These are phyloP conservation scores for Paedocypris micromegethes DNA, from an alignment of 2,797 vertebrate genomes.

Conservation along the genomic window DNA sequence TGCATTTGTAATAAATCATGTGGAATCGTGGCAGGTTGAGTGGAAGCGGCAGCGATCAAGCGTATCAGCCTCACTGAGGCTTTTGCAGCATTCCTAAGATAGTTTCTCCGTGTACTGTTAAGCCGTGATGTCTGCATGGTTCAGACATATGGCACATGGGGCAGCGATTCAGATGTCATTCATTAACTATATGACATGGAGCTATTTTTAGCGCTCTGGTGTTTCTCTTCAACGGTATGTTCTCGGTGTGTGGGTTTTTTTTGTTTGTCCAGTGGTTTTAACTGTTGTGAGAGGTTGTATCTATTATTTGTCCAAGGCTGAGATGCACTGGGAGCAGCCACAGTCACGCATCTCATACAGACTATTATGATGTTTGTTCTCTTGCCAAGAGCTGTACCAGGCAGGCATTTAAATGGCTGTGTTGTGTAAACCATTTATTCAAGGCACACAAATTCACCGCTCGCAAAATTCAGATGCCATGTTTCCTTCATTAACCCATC, in stretches of 20 bases:
- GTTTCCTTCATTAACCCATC: constrained; percentile 6
- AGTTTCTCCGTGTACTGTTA: constrained; percentile 25
- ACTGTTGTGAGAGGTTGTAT: constrained; percentile 57
- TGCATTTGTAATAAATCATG: background rate
- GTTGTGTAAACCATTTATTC: constrained; percentile 66
- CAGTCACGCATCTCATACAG: constrained; percentile 49
- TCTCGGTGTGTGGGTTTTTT: too few relatives aligned
- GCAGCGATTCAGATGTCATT: constrained; percentile 19
- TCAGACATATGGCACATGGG: constrained; percentile 6
- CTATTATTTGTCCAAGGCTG: constrained; percentile 64
- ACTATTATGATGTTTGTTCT: constrained; percentile 52
- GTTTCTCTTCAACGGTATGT: constrained; percentile 2
- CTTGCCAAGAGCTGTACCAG: constrained; percentile 61
- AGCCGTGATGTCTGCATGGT: constrained; percentile 34
- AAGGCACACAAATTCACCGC: constrained; percentile 45
- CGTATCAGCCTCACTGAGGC: background rate
- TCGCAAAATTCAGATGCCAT: constrained; percentile 1
- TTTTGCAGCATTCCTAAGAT: constrained; percentile 11
- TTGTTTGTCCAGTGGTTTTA: background rate
- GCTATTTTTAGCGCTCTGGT: constrained; percentile 13
- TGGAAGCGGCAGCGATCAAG: constrained; percentile 7
- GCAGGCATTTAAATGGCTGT: constrained; percentile 62
- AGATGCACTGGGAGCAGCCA: constrained; percentile 52
- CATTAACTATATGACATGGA: constrained; percentile 14
- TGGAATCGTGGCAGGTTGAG: background rate